These are phyloP conservation scores for Acanthococcus lagerstroemiae DNA, from an alignment of 2,888 invertebrate genomes.

Conservation along the genomic window DNA sequence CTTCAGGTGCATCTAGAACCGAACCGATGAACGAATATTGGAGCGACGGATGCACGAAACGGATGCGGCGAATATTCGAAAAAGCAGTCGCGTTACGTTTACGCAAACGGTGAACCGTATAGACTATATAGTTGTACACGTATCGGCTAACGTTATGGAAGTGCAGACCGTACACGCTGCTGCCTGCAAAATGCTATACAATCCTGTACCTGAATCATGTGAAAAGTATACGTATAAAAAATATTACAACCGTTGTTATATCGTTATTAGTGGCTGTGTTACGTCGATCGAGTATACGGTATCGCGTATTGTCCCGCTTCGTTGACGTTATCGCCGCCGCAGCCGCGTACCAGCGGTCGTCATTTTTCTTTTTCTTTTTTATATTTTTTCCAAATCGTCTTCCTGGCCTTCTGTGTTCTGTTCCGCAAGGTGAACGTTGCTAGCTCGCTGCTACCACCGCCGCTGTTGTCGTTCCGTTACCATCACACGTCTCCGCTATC, in stretches of 20 bases:
- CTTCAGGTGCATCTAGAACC: too few species aligned
- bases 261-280: conserved; percentile 11
- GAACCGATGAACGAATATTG: too few species aligned
- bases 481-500: conserved; percentile 19
- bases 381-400: conserved; percentile 21
- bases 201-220: background rate
- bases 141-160: background rate
- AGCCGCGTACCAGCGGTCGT: conserved; percentile 26
- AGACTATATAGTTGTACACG: too few species aligned
- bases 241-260: conserved; percentile 16
- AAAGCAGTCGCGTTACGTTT: background rate
- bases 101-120: too few species aligned
- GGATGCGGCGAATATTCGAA: background rate
- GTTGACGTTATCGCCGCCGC: conserved; percentile 22
- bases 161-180: background rate
- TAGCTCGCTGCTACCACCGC: conserved; percentile 1
- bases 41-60: background rate
- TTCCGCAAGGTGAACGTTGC: conserved; percentile 30
- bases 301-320: conserved; percentile 27
- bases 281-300: conserved; percentile 15
- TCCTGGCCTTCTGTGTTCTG: conserved; percentile 28
- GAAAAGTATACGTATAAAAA: background rate
- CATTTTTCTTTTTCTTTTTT: conserved; percentile 9
- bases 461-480: conserved; percentile 19
- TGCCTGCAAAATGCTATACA: conserved; percentile 1